Base-by-base conservation (phyloP, 2,113 vertebrate species). In the Boulengeromyrus knoepffleri region DNA sequence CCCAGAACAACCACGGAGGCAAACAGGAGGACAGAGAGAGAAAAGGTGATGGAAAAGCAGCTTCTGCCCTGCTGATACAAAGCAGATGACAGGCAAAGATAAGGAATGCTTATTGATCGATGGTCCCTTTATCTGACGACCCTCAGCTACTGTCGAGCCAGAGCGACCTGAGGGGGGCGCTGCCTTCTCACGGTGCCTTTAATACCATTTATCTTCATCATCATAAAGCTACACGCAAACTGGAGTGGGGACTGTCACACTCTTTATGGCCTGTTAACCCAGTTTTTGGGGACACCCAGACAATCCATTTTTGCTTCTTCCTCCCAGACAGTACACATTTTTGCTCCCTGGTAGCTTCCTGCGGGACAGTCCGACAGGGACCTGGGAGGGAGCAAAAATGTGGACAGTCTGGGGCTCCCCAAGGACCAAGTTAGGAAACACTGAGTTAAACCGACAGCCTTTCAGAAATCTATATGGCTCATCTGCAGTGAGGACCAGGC, bases 51-150 rank as follows among this genome's bases (percentile, higher is more conserved):
- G 93, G 92, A 95, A 91, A 93, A 93, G 91, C 66, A 91, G 93
- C 91, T 93, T 94, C 93, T 94, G 93, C 93, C 93, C 94, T n/a
- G 95, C 94, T 95, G 94, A 96, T 94, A 92, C 93, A 53, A 87
- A 93, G 92, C 94, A 95, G 94, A 96, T 96, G 94, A 96, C 94
- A 94, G 93, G 87, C 92, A 91, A 91, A 92, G 96, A 96, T 95
- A 94, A 95, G 95, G 96, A 95, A 95, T 95, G 91, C 94, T 92
- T 95, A 96, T 96, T 95, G 96, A 96, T 96, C 91, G 93, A 92
- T 56, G 91, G 90, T 62, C 74, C 47, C 93, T 95, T 95, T 96
- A 96, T 96, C 96, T 92, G 93, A 95, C 93, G 93, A 95, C 93
- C 93, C 93, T 85, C 93, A 92, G 94, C 94, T 93, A 93, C 95